Evolutionary conservation across 2,888 invertebrate species (phyloP).

Genomic region (Chironomus tentans): DNA sequence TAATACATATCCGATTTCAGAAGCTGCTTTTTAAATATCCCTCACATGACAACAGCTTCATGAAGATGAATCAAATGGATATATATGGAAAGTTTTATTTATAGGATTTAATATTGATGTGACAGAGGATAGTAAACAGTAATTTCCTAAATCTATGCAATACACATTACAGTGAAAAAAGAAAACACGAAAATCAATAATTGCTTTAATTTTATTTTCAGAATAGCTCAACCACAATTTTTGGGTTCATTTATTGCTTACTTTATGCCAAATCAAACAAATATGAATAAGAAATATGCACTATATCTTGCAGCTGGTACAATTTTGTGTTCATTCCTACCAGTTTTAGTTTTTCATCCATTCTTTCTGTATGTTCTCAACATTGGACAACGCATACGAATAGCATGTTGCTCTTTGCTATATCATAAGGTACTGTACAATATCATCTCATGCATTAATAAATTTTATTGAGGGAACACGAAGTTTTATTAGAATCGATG

Average conservation of each 20-base stretch:
- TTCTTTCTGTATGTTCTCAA: conserved; percentile 54
- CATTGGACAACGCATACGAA: conserved; percentile 59
- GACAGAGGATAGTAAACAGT: too few relatives aligned
- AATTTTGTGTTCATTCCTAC: conserved; percentile 35
- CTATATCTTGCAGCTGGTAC: conserved; percentile 54
- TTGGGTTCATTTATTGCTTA: conserved; percentile 51
- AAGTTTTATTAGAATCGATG: background rate
- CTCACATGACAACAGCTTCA: too few relatives aligned
- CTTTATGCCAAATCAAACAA: conserved; percentile 45
- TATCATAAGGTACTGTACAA: conserved; percentile 29
- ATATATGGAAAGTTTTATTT: too few relatives aligned
- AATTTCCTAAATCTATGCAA: too few relatives aligned
- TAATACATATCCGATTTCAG: too few relatives aligned
- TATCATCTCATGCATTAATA: background rate
- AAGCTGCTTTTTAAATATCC: too few relatives aligned
- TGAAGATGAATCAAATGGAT: too few relatives aligned
- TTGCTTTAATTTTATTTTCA: conserved; percentile 34
- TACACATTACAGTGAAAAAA: too few relatives aligned
- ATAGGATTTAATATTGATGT: too few relatives aligned
- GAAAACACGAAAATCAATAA: too few relatives aligned
- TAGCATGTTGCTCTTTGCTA: conserved; percentile 44
- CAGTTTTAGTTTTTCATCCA: conserved; percentile 45
- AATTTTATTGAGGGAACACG: background rate
- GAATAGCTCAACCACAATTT: conserved; percentile 51
- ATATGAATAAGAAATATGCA: conserved; percentile 45